Base-by-base conservation (phyloP, 2,888 invertebrate species). In the Neoscelio sp. region DNA sequence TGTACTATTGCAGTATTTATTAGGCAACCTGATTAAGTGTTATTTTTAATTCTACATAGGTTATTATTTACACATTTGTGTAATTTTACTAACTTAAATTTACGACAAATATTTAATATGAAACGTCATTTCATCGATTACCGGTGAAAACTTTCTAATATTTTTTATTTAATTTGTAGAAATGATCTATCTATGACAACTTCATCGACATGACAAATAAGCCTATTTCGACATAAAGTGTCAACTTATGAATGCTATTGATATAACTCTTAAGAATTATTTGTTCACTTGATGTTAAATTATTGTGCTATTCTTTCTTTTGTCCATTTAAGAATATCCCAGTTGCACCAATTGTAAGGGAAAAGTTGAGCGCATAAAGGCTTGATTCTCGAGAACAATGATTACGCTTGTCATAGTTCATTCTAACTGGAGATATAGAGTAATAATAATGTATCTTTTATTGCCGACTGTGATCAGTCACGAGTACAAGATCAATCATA, bases 361-460 rank as follows among this genome's bases (percentile, higher is more conserved):
- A 48, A 64, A 64, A 23, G 52, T 42, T 40, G 13, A 33, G 28
- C 17, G 40, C 17, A 12, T 15, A 10, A 38, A 64, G 60, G 5
- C 30, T 40, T 17, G 23, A 30, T 35, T 46, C 30, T 18, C 20
- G 23, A 42, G 38, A 73, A 73, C 64, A 73, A 73, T 64, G 48
- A 56, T 40, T 56, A 33, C 48, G 64, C 73, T 73, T 73, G 73
- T 73, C 73, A 73, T 73, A 56, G 46, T 73, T 48, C 56, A 56
- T 56, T 73, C 15, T 65, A 46, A 48, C 58, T 65, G 12, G 64
- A 65, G 54, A 8, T 64, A 48, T 38, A 64, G 54, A 23, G 23
- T 23, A 23, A 23, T 64, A 73, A 56, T 64, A 56, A 56, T 12
- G 64, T 44, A 40, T 38, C 64, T 48, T 56, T 73, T 64, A 73